These are phyloP conservation scores for Philonicus albiceps DNA, from an alignment of 2,888 invertebrate species.

Conservation along the genomic window DNA sequence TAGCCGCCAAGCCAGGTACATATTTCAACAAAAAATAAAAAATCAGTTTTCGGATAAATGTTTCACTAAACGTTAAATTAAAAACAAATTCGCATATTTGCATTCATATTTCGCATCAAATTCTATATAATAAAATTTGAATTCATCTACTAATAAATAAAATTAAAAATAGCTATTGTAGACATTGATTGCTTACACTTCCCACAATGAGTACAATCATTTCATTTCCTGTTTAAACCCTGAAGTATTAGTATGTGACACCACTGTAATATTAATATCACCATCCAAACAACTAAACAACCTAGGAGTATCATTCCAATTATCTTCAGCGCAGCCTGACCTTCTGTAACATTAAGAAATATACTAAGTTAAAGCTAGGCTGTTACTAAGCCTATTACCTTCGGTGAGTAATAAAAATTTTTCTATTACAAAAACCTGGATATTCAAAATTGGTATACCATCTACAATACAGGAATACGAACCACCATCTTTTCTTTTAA, in stretches of 20 bases:
- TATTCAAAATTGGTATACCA: conserved; percentile 24
- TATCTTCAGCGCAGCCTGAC: conserved; percentile 14
- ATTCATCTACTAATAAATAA: no score
- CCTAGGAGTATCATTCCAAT: conserved; percentile 20
- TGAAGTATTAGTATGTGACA: not conserved
- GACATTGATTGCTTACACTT: no score
- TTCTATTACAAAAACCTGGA: conserved; percentile 31
- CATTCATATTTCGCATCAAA: no score
- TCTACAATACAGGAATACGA: conserved; percentile 43
- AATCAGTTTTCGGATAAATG: no score
- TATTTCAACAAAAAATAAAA: no score
- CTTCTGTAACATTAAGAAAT: not conserved
- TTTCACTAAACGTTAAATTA: no score
- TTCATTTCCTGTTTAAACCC: not conserved
- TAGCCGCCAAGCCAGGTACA: no score
- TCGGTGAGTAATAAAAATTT: conserved; percentile 34
- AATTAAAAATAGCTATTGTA: no score
- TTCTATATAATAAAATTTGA: no score
- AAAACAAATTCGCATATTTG: no score
- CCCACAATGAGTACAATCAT: not conserved
- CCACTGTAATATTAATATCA: conserved; percentile 16
- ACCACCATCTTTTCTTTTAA: conserved; percentile 25
- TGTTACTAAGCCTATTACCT: not conserved
- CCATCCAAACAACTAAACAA: conserved; percentile 34
- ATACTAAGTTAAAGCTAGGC: not conserved